Conservation (phyloP, 2,113 vertebrate genomes). For the Oncorhynchus mykiss region DNA sequence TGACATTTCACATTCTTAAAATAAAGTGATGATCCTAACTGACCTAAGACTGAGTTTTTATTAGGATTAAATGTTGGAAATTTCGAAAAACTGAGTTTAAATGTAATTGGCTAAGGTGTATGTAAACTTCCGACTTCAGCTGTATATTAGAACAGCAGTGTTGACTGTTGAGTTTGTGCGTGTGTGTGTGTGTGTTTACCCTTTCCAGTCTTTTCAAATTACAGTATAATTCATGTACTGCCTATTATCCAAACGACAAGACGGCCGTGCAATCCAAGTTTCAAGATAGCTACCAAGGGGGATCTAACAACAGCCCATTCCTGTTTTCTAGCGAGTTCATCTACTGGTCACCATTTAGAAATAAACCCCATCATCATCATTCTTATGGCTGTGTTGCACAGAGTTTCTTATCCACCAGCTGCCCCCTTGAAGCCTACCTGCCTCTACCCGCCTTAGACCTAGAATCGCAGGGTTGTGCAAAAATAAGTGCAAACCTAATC, state of each 20-base stretch:
- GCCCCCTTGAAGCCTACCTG: no score
- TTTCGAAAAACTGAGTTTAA: no score
- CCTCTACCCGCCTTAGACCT: background rate
- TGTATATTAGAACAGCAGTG: no score
- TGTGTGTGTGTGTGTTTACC: no score
- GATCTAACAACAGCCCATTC: background rate
- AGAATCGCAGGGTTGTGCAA: background rate
- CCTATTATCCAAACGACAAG: background rate
- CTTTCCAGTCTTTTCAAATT: background rate
- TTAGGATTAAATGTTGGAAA: no score
- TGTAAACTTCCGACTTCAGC: no score
- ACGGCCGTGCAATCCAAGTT: background rate
- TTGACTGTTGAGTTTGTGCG: no score
- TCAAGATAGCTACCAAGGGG: background rate
- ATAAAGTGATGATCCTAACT: no score
- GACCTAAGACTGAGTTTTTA: no score
- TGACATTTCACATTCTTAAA: no score
- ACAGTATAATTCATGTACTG: background rate
- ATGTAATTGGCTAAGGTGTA: no score
- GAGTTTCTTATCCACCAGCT: background rate
- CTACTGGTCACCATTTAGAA: background rate
- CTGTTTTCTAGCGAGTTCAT: background rate
- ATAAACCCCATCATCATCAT: background rate
- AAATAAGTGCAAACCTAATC: background rate
- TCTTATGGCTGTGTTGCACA: background rate